Evolutionary conservation across 2,888 invertebrate species (phyloP).

Genomic region (Tuberolachnus salignus): DNA sequence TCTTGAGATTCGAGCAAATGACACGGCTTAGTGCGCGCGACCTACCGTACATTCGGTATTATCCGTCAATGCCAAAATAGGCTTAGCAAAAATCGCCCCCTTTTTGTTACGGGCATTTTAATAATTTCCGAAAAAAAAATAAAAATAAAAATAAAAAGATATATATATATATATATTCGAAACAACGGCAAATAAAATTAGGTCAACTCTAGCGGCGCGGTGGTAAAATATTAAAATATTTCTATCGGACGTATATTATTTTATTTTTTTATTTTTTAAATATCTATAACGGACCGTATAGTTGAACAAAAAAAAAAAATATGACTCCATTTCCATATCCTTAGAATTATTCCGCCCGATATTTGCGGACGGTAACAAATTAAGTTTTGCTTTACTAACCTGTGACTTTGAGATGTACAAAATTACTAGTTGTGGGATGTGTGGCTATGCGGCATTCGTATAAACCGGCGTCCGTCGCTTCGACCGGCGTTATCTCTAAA

Average conservation of each 20-base stretch:
- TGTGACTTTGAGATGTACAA: conserved; percentile 63
- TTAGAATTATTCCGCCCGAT: no score
- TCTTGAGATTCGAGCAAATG: background rate
- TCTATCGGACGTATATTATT: background rate
- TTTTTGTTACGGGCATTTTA: background rate
- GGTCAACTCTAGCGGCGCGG: no score
- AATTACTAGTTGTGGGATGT: conserved; percentile 64
- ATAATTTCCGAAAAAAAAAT: background rate
- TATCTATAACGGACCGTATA: no score
- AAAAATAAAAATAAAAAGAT: no score
- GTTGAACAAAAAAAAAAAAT: no score
- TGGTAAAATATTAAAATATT: no score
- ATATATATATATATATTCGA: no score
- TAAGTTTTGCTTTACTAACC: conserved; percentile 61
- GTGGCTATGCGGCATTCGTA: conserved; percentile 64
- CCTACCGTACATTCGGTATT: background rate
- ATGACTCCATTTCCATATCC: no score
- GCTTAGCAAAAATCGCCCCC: background rate
- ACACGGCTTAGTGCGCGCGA: background rate
- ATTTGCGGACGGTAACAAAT: no score
- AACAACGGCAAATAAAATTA: background rate
- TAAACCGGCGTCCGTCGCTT: conserved; percentile 63
- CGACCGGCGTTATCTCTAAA: conserved; percentile 63
- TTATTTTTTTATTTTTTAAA: background rate
- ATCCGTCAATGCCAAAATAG: background rate